These are phyloP conservation scores for Hylyphantes graminicola DNA, from an alignment of 1,140 invertebrate species.

Conservation along the genomic window DNA sequence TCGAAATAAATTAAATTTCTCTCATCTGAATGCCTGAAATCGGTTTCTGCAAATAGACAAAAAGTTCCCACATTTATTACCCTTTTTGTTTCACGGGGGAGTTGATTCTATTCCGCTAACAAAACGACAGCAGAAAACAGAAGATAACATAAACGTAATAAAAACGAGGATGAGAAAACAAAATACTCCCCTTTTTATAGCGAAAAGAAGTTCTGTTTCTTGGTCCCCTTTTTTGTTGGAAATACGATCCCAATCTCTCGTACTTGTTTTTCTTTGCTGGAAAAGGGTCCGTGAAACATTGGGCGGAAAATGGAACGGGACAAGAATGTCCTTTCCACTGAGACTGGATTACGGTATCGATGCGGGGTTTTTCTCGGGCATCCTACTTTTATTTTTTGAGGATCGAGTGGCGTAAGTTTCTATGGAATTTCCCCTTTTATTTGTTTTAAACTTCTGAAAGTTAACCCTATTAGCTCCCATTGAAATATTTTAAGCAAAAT, in stretches of 20 bases:
- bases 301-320: conserved; percentile 18
- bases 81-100: neutral
- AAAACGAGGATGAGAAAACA: neutral
- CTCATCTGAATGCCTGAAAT: conserved; percentile 18
- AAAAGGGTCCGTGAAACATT: conserved; percentile 38
- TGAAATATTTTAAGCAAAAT: too few species aligned
- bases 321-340: neutral
- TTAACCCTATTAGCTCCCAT: too few species aligned
- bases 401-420: too few species aligned
- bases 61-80: conserved; percentile 42
- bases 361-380: neutral
- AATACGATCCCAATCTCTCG: conserved; percentile 16
- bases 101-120: conserved; percentile 6
- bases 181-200: neutral
- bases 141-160: neutral
- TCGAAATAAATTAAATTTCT: neutral
- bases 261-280: neutral
- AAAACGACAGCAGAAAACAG: neutral
- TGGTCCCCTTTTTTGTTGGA: neutral
- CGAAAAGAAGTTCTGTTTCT: neutral
- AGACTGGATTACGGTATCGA: conserved; percentile 17
- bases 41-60: neutral
- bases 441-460: too few species aligned
- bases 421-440: too few species aligned
- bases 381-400: neutral